Evolutionary conservation across 2,888 invertebrate species (phyloP), one percentile per base, ranked within the genome.

Genomic region (Brachyptera putata): DNA sequence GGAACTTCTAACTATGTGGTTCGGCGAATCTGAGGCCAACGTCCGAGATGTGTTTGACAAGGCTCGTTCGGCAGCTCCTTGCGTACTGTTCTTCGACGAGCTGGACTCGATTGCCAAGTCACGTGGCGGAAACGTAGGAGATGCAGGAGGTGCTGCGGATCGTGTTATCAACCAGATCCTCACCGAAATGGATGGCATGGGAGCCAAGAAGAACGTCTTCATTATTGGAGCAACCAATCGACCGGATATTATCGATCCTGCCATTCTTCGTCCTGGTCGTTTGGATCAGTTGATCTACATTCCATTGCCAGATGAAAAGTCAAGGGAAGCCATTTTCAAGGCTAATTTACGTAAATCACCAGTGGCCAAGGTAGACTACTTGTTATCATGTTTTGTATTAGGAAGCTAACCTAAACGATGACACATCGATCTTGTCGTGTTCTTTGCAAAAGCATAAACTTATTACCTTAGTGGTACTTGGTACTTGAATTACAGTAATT

Each of bases 111-210:
- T 99, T 76, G 99, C 99, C 22, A 99, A 99, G 79, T 92, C 98
- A 1, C 89, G 99, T 76, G 99, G 99, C 67, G 98, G 97, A 24
- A 94, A 89, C 70, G 89, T 91, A 61, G 97, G 98, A 22, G 98
- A 99, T 79, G 98, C 96, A 43, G 97, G 98, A 67, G 96, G 95
- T 62, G 98, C 99, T 39, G 97, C 98, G 1, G 99, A 99, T 79
- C 84, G 99, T 67, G 99, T 99, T 63, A 99, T 99, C 76, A 99
- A 99, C 80, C 99, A 99, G 81, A 95, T 99, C 71, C 83, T 99
- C 60, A 99, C 99, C 1, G 99, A 99, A 81, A 99, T 99, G 99
- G 99, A 99, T 76, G 99, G 99, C 70, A 99, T 99, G 98, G 95
- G 95, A 36, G 92, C 96, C 26, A 99, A 99, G 82, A 99, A 99